Percentiles rank a stretch among this genome's conserved stretches.
These are phyloP conservation scores for Epizoanthus rinbou DNA, from an alignment of 92 coral and sea anemone genomes.

Conservation along the genomic window DNA sequence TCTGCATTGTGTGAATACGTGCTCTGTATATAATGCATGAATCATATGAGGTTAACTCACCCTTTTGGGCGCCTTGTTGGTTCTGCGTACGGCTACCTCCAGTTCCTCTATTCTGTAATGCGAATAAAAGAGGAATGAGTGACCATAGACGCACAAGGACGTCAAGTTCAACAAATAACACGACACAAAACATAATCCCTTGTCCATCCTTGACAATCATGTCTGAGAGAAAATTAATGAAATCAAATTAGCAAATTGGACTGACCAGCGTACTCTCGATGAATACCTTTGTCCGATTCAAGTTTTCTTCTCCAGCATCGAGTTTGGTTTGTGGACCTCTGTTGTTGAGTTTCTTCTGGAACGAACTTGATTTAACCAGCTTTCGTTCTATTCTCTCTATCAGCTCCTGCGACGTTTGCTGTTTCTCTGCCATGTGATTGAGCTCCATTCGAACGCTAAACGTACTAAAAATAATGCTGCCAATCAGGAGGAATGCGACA, in stretches of 20 bases:
- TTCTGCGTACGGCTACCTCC: neutral
- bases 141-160: neutral
- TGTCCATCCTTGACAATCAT: neutral
- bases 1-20: neutral
- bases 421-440: neutral
- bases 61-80: neutral
- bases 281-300: too few relatives aligned
- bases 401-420: neutral
- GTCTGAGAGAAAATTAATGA: too few relatives aligned
- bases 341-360: neutral
- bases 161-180: neutral
- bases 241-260: too few relatives aligned
- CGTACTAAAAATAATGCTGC: constrained; percentile 33
- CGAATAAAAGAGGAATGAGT: neutral
- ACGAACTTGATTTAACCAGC: neutral
- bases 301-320: neutral
- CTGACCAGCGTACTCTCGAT: too few relatives aligned
- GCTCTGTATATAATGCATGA: neutral
- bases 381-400: neutral
- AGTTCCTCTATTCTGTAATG: neutral
- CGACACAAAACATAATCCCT: neutral
- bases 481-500: constrained; percentile 25
- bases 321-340: neutral
- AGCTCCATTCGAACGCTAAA: constrained; percentile 26
- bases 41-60: neutral